phyloP scores from a whole-genome alignment of 92 coral and sea anemone genomes.

The Virgularia gustaviana region DNA sequence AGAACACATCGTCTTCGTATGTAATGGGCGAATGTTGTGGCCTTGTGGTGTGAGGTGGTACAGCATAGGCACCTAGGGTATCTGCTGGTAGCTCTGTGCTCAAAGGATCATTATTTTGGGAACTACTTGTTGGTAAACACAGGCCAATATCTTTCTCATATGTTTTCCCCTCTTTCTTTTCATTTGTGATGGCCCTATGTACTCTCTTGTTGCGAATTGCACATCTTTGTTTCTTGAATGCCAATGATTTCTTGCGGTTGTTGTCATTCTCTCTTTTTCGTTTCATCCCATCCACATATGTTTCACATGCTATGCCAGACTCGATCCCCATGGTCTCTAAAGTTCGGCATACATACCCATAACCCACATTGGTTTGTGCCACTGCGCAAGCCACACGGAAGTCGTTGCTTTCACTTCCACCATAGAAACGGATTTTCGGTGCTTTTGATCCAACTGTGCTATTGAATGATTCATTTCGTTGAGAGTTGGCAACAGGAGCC shows the following conservation, averaged over 20 bases:
- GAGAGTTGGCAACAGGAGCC: constrained; percentile 51
- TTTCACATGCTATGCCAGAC: constrained; percentile 2
- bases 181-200: neutral
- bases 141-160: neutral
- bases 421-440: constrained; percentile 42
- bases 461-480: constrained; percentile 49
- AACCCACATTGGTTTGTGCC: constrained; percentile 51
- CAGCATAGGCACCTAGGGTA: too few species aligned
- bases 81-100: too few species aligned
- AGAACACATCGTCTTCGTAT: neutral
- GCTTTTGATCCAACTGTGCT: constrained; percentile 51
- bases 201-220: neutral
- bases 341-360: constrained; percentile 20
- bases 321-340: constrained; percentile 27
- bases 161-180: constrained; percentile 5
- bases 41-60: neutral
- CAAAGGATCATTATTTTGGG: too few species aligned
- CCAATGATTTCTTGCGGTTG: neutral
- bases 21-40: neutral
- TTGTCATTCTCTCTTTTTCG: neutral
- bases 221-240: neutral
- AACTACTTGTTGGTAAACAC: too few species aligned
- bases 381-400: constrained; percentile 54
- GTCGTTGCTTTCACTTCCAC: constrained; percentile 51
- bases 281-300: neutral